Evolutionary conservation across 2,113 vertebrate genomes (phyloP).

Genomic region (Probosciger aterrimus): DNA sequence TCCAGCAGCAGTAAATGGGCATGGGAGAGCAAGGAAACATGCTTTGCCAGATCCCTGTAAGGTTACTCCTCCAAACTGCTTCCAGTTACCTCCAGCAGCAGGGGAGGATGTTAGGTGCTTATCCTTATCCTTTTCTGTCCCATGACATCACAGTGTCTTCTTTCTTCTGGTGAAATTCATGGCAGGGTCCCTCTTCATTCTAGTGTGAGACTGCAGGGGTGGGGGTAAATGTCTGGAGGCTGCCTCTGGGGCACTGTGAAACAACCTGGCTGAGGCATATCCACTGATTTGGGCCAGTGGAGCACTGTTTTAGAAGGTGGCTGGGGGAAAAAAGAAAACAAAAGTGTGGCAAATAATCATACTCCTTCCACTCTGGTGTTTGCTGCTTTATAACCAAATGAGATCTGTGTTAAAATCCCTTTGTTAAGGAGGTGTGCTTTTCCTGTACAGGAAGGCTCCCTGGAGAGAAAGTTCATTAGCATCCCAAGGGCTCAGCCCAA

Average conservation of each 20-base stretch:
- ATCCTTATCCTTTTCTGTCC: too few relatives aligned
- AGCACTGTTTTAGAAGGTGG: not conserved
- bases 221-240: not conserved
- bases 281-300: not conserved
- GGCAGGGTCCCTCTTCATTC: not conserved
- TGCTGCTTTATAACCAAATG: not conserved
- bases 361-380: not conserved
- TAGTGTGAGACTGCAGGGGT: not conserved
- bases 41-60: not conserved
- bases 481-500: not conserved
- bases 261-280: not conserved
- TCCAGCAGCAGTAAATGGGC: not conserved
- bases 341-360: not conserved
- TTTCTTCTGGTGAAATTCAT: not conserved
- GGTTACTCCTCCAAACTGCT: not conserved
- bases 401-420: not conserved
- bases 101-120: not conserved
- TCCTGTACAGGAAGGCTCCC: constrained; percentile 5
- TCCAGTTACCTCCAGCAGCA: not conserved
- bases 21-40: not conserved
- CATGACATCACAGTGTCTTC: not conserved
- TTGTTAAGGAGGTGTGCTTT: not conserved
- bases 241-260: not conserved
- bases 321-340: not conserved
- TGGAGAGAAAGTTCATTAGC: constrained; percentile 25